Base-by-base conservation (phyloP, 2,888 invertebrate species). In the Chymomyza procnemis region DNA sequence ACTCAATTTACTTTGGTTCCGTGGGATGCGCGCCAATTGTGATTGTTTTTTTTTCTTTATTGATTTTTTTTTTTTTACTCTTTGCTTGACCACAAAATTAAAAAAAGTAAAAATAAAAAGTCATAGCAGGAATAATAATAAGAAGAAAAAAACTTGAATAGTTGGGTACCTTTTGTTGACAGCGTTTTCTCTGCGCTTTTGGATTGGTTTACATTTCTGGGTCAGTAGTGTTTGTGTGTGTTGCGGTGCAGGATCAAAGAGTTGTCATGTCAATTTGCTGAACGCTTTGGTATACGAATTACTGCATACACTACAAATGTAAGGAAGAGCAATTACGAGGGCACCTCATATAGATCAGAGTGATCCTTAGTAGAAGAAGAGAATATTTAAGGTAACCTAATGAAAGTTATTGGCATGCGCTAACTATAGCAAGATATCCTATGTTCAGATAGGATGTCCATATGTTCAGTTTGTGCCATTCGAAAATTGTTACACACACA, bases 91-190 rank as follows among this genome's bases (percentile, higher is more conserved):
- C 14, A 66, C 52, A 61, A 12, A 52, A 2, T 8, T 6, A 46
- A 46, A 73, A 61, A 2, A 46, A 47, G 48, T 30, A 48, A 50
- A 19, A 46, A 67, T 21, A 71, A 22, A 9, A 41, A 41, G 34
- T 26, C 26, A 8, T 21, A 18, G 47, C 56, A 55, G 14, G 56
- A 18, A 34, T 61, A 48, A 50, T 52, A 66, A 69, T 21, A 59
- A 64, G 59, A 75, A 59, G n/a, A n/a, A n/a, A 30, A 41, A 50
- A 61, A 41, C 34, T 14, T 41, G 34, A 61, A 50, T 48, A 19
- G 78, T 78, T 76, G 72, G 72, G 66, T 61, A 58, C 65, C 65
- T 64, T 67, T 67, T 78, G 78, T 78, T 79, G 77, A 78, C 78
- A 67, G 61, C 34, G 34, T 41, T 41, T 41, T 41, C 34, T 41